Conservation (phyloP, 1,140 invertebrate genomes). For the Apolygus lucorum region DNA sequence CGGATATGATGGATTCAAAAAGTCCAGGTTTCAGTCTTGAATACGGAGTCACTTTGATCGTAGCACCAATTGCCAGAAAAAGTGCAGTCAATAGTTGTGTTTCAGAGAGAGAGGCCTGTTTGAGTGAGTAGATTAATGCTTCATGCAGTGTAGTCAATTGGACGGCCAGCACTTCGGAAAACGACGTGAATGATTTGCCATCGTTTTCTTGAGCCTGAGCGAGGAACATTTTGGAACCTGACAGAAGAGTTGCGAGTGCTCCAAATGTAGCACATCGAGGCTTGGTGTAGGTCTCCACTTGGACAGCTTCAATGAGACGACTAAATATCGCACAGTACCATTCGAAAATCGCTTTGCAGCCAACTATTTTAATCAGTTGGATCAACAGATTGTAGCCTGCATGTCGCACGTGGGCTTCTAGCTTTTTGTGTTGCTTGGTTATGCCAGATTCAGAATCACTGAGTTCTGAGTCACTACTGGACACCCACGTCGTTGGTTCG, state of each 20-base stretch:
- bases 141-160: conserved; percentile 20
- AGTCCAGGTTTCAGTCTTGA: conserved; percentile 18
- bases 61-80: conserved; percentile 11
- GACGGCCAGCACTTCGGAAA: conserved; percentile 23
- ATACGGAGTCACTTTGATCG: conserved; percentile 25
- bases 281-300: conserved; percentile 9
- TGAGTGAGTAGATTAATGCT: not conserved
- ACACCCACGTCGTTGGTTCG: not conserved
- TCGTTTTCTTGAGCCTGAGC: conserved; percentile 26
- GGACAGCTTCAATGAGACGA: conserved; percentile 7
- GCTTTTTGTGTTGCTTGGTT: not conserved
- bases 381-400: conserved; percentile 25
- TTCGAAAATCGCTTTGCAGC: not conserved
- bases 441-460: conserved; percentile 24
- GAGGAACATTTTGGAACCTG: conserved; percentile 23
- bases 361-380: conserved; percentile 22
- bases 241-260: conserved; percentile 19
- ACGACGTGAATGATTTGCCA: conserved; percentile 22
- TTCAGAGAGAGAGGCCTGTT: not conserved
- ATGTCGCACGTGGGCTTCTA: conserved; percentile 24
- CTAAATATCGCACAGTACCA: not conserved
- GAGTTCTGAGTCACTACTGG: conserved; percentile 27
- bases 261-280: conserved; percentile 19
- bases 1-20: not conserved
- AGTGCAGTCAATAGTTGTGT: not conserved